These are phyloP conservation scores for Parnassius glacialis DNA, from an alignment of 2,888 invertebrate species.

Conservation along the genomic window DNA sequence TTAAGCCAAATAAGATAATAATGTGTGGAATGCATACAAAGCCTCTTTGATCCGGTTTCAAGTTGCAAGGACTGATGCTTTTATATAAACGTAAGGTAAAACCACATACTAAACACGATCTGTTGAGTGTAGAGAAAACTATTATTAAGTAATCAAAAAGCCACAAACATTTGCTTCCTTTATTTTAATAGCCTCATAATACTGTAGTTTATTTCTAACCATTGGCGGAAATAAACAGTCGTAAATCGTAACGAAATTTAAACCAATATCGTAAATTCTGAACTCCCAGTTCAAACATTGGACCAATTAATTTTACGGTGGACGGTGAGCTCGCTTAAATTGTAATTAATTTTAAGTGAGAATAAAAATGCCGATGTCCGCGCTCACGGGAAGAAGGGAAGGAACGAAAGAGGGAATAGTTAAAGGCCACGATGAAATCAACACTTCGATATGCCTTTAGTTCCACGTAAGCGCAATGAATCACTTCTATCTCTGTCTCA, in stretches of 20 bases:
- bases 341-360: slow-evolving; percentile 34
- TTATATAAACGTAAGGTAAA: not conserved
- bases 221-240: slow-evolving; percentile 33
- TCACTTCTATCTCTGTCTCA: slow-evolving; percentile 23
- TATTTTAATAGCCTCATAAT: slow-evolving; percentile 23
- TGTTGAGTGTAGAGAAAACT: slow-evolving; percentile 2
- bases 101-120: slow-evolving; percentile 1
- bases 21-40: not conserved
- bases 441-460: slow-evolving; percentile 22
- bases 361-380: slow-evolving; percentile 24
- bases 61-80: not conserved
- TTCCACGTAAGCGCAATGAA: slow-evolving; percentile 24
- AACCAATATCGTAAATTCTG: slow-evolving; percentile 41
- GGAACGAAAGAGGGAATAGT: not conserved
- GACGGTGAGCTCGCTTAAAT: slow-evolving; percentile 33
- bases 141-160: slow-evolving; percentile 20
- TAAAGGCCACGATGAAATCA: slow-evolving; percentile 11
- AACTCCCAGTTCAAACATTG: slow-evolving; percentile 40
- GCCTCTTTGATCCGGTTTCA: not conserved
- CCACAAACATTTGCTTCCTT: slow-evolving; percentile 18
- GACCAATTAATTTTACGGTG: slow-evolving; percentile 36
- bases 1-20: slow-evolving; percentile 1
- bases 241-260: slow-evolving; percentile 35
- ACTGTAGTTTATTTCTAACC: slow-evolving; percentile 27
- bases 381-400: not conserved